Conservation (phyloP, 2,797 vertebrate species). For the Peromyscus melanophrys region DNA sequence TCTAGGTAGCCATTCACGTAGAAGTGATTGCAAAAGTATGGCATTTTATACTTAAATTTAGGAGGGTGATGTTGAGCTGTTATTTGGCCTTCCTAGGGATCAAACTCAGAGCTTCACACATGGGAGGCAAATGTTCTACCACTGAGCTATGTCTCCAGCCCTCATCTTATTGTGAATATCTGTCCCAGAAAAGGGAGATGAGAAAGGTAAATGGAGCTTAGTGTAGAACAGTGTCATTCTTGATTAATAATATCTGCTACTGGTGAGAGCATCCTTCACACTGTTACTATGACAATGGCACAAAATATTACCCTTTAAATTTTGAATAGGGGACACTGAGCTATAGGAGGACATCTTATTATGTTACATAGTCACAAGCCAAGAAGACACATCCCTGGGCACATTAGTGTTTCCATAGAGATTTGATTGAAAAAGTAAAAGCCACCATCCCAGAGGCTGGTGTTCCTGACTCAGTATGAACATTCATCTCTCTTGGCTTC, state of each 20-base stretch:
- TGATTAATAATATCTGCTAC: neutral
- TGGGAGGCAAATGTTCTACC: neutral
- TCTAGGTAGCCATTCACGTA: neutral
- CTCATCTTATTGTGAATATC: neutral
- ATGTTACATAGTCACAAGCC: neutral
- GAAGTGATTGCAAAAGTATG: neutral
- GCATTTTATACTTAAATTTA: neutral
- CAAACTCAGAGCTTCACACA: neutral
- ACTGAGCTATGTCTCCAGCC: neutral
- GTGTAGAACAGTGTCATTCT: neutral
- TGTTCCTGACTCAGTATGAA: neutral
- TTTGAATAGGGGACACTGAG: neutral
- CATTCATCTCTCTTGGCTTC: neutral
- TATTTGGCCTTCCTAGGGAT: neutral
- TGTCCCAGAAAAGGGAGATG: neutral
- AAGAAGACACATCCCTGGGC: neutral
- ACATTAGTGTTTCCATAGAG: neutral
- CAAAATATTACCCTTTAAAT: neutral
- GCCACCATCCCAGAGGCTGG: neutral
- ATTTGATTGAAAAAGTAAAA: neutral
- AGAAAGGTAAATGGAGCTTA: neutral
- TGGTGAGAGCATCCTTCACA: neutral
- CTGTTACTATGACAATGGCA: neutral
- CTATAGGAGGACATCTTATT: neutral
- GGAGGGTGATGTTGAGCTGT: neutral